phyloP scores from a whole-genome alignment of 37 sponge, comb jelly and placozoan genomes.

The Eunapius fragilis region DNA sequence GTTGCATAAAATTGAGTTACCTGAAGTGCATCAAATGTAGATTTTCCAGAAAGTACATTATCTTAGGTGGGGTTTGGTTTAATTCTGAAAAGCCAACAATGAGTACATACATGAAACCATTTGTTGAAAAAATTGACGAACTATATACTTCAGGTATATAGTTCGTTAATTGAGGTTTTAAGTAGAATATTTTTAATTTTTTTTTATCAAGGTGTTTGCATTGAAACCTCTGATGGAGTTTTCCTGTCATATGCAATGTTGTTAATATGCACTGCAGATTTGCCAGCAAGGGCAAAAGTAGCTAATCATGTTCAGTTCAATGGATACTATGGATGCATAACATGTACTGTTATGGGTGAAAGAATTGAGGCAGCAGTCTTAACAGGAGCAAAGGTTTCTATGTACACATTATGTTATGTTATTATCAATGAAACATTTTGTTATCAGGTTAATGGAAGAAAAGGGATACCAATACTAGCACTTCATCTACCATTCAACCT shows the following conservation, averaged over 20 bases:
- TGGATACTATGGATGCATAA: neutral
- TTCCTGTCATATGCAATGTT: neutral
- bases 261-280: constrained; percentile 1
- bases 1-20: neutral
- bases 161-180: neutral
- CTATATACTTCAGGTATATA: neutral
- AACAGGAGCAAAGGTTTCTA: neutral
- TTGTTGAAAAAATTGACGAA: constrained; percentile 4
- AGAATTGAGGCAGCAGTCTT: too few species aligned
- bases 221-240: neutral
- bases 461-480: neutral
- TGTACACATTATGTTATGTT: neutral
- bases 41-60: constrained; percentile 10
- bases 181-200: neutral
- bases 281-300: constrained; percentile 16
- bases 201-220: neutral
- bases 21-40: neutral
- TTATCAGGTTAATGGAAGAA: neutral
- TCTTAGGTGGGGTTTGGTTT: constrained; percentile 23
- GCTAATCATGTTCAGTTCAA: neutral
- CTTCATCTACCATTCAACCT: neutral
- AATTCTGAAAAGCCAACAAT: constrained; percentile 9
- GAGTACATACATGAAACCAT: neutral
- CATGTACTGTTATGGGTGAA: neutral
- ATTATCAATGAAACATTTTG: neutral